phyloP scores from a whole-genome alignment of 2,888 invertebrate species.

The Coelopa pilipes region DNA sequence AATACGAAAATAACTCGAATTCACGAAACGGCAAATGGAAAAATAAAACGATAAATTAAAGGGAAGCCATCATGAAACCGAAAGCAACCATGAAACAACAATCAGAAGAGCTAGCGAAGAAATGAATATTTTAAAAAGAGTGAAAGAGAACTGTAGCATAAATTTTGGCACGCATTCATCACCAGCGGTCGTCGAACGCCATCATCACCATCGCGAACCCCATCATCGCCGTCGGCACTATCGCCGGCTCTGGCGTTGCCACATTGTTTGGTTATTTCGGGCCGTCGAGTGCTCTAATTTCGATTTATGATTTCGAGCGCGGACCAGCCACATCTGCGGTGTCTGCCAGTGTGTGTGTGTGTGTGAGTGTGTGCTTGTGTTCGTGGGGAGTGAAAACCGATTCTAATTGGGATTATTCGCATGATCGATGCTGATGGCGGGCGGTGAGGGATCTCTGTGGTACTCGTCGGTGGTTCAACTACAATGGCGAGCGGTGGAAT shows the following conservation, averaged over 20 bases:
- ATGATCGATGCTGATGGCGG: too few species aligned
- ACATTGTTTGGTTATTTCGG: too few species aligned
- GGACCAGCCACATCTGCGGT: neutral
- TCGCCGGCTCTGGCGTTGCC: neutral
- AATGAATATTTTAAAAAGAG: neutral
- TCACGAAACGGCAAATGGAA: too few species aligned
- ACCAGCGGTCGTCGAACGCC: neutral
- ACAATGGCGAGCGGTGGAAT: too few species aligned
- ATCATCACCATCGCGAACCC: neutral
- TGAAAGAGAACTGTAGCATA: neutral
- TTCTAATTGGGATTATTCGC: too few species aligned
- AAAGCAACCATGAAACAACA: neutral
- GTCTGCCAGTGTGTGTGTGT: neutral
- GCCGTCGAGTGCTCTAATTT: neutral
- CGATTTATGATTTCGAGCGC: neutral
- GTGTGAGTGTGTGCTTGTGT: neutral
- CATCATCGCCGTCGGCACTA: neutral
- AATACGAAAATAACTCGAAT: too few species aligned
- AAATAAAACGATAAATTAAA: neutral
- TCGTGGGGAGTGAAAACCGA: too few species aligned
- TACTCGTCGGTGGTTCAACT: too few species aligned
- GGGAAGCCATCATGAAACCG: too few species aligned
- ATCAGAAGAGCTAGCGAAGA: neutral
- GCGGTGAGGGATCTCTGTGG: too few species aligned
- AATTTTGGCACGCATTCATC: constrained; percentile 31